Evolutionary conservation across 2,888 invertebrate genomes (phyloP), one percentile per base, ranked within the genome.

Genomic region (Tachystola acroxantha): DNA sequence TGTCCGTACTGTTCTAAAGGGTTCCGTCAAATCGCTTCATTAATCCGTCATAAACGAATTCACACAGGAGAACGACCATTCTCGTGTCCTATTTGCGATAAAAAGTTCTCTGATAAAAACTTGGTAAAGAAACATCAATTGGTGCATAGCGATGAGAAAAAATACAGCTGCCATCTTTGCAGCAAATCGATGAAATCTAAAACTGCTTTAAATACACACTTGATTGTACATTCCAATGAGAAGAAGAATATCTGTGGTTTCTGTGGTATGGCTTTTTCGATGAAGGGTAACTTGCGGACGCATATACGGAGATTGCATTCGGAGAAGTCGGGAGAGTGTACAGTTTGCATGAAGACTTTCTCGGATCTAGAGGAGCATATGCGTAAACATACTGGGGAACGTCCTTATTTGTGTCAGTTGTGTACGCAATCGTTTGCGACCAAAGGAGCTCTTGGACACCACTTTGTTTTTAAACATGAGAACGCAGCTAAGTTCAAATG

Each of bases 321-420:
- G 0, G 89, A 89, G 37, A 75, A 79, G 35, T 89, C 90, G 0
- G 89, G 89, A 0, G 65, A 80, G 3, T 90, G 90, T 50, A 63
- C 58, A 0, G 53, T 88, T 4, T 90, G 90, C 48, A 55, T 74
- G 6, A 90, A 89, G 53, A 77, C 82, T 4, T 89, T 87, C 47
- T 76, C 89, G 0, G 87, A 90, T 50, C 49, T 90, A 10, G 85
- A 84, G 33, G 84, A 78, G 1, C 90, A 90, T 45, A 88, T 89
- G 88, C 65, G 87, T 1, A 86, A 87, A 42, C 90, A 90, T 44
- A 89, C 88, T 0, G 90, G 89, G 0, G 89, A 89, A 45, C 88
- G 73, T 29, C 82, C 84, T 0, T 84, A 70, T 47, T 43, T 56
- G 1, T 88, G 88, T 48, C 64, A 65, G 14, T 40, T 74, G 10